Base-by-base conservation (phyloP, 2,113 vertebrate genomes). In the Periophthalmodon schlosseri region DNA sequence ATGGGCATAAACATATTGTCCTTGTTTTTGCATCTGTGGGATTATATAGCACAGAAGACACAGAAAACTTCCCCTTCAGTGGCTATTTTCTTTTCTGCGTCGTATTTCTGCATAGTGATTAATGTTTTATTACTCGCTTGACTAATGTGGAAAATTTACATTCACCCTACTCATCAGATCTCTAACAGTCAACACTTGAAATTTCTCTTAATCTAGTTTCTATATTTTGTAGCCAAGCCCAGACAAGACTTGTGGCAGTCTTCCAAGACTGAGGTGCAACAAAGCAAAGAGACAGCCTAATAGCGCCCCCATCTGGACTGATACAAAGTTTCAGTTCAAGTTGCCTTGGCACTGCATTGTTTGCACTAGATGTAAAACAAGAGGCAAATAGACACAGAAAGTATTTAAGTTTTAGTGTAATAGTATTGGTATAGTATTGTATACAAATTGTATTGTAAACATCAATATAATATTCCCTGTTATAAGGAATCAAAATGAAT, bases 271-370 rank as follows among this genome's bases (percentile, higher is more conserved):
- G 7, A 75, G 70, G 70, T 50, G 72, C 77, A 77, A 73, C 77
- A 64, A 33, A 33, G 34, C 28, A 69, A 18, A 72, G 68, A 46
- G 16, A 67, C 14, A 80, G 90, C 88, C 64, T 80, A 20, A 88
- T 72, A 88, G 91, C 88, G 77, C 87, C 90, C 87, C 87, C 91
- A 87, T 70, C 77, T 91, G 91, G 85, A 73, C 77, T 72, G 74
- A 74, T 66, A 52, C 16, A 39, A 69, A 67, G 36, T 18, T 33
- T 60, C 49, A 65, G 57, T 12, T 34, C 39, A 36, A 16, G 21
- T 23, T 23, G 39, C 14, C 65, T 9, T 16, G 10, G 13, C 23
- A 33, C 14, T 33, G 15, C 58, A 61, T 61, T 57, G n/a, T 23
- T 10, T n/a, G 21, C 11, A 10, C 21, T 57, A 57, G 11, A 57